A percentile compares a stretch with the other conserved stretches of the same genome.
Conservation (phyloP, 2,113 vertebrate genomes). For the Crypturellus undulatus region DNA sequence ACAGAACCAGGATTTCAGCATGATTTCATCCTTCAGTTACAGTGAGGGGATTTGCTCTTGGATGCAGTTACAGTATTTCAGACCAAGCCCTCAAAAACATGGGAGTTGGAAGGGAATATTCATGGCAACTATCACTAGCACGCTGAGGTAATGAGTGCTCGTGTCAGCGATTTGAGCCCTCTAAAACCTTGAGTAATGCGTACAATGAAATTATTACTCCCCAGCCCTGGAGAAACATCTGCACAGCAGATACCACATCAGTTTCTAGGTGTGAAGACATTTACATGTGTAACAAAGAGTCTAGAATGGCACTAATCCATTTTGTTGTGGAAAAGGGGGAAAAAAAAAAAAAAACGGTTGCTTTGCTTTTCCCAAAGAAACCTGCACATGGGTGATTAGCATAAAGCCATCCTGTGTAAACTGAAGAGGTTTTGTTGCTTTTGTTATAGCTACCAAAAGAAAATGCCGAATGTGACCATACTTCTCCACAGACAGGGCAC, state of each 20-base stretch:
- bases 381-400: neutral
- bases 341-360: neutral
- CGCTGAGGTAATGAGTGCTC: neutral
- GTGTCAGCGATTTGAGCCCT: neutral
- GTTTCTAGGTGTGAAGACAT: neutral
- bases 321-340: neutral
- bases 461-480: accelerated
- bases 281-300: neutral
- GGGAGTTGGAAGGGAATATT: neutral
- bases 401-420: too few relatives aligned
- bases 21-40: neutral
- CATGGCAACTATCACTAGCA: neutral
- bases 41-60: neutral
- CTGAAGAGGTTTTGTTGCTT: neutral
- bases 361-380: neutral
- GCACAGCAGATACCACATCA: constrained; percentile 16
- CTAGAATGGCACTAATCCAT: neutral
- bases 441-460: neutral
- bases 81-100: neutral
- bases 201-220: neutral
- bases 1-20: neutral
- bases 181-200: neutral
- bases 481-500: neutral
- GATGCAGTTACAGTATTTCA: neutral
- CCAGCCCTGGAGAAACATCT: constrained; percentile 39